phyloP scores from a whole-genome alignment of 2,888 invertebrate species.

The Gisinianus flammeolus region DNA sequence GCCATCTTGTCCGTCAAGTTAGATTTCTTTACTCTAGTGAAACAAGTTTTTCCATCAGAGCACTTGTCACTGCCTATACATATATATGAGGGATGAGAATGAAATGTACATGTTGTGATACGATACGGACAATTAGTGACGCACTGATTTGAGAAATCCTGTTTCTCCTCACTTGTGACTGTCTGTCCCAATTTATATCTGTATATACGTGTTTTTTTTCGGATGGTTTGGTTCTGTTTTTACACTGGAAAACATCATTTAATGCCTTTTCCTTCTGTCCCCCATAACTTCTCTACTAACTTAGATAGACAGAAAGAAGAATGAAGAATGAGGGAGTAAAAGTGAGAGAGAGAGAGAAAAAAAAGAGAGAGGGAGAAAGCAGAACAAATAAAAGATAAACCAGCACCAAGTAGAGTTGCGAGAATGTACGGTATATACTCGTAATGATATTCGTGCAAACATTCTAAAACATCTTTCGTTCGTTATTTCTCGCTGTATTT shows the following conservation, averaged over 20 bases:
- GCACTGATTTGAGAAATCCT: conserved; percentile 41
- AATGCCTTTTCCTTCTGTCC: too few species aligned
- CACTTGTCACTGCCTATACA: too few species aligned
- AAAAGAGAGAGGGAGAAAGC: background rate
- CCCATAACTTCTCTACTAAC: too few species aligned
- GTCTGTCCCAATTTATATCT: background rate
- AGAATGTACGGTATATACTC: too few species aligned
- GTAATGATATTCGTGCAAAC: too few species aligned
- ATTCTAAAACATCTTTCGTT: too few species aligned
- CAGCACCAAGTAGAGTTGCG: too few species aligned
- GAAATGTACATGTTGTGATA: background rate
- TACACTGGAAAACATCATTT: too few species aligned
- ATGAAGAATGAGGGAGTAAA: background rate
- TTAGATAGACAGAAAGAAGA: too few species aligned
- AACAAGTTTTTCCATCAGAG: background rate
- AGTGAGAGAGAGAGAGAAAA: conserved; percentile 3
- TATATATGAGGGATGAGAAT: background rate
- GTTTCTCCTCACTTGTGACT: conserved; percentile 12
- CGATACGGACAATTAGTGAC: conserved; percentile 43
- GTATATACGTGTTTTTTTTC: background rate
- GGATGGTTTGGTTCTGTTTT: background rate
- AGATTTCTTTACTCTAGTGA: background rate
- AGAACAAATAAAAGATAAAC: too few species aligned
- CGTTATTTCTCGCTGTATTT: too few species aligned
- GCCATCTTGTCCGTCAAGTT: conserved; percentile 18